Evolutionary conservation across 2,888 invertebrate genomes (phyloP), one percentile per base, ranked within the genome.

Genomic region (Drosophila leonis): DNA sequence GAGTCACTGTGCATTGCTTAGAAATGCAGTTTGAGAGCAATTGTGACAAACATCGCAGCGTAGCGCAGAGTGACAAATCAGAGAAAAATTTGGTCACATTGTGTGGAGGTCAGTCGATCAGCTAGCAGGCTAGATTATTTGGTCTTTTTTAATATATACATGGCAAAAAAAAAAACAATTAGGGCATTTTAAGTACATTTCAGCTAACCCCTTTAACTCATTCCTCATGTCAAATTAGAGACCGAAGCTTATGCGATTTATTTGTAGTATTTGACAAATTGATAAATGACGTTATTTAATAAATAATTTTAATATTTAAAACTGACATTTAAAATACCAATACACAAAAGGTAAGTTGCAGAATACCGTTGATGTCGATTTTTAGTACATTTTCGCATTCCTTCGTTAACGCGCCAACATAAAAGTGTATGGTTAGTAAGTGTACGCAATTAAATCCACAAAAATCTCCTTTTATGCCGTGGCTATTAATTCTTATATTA

Each of bases 91-190:
- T 13, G 10, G 35, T 6, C 10, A 64, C 12, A 35, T 24, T 13
- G 27, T 27, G 33, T 55, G 54, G 54, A 15, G 46, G 65, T 39
- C 1, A 3, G 24, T 54, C 65, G 54, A 66, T 52, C 2, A 13
- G 1, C 24, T 1, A 44, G 12, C 20, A 12, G 18, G 1, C 0
- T 4, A 20, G 24, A 2, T 24, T 24, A 24, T n/a, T n/a, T n/a
- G 24, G 24, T 3, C 24, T 3, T 20, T 33, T 18, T 12, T 31
- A 18, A 31, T 7, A 0, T n/a, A 44, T 44, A 15, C 24, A 15
- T 39, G 15, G 37, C 8, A 37, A 8, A n/a, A n/a, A n/a, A n/a
- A 8, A 39, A 33, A 3, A 12, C 10, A 33, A 33, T 3, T 12
- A 10, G 10, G 0, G 2, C 10, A 33, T 33, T 10, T 12, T 12